Evolutionary conservation across 2,113 vertebrate genomes (phyloP).

Genomic region (Apteryx mantelli): DNA sequence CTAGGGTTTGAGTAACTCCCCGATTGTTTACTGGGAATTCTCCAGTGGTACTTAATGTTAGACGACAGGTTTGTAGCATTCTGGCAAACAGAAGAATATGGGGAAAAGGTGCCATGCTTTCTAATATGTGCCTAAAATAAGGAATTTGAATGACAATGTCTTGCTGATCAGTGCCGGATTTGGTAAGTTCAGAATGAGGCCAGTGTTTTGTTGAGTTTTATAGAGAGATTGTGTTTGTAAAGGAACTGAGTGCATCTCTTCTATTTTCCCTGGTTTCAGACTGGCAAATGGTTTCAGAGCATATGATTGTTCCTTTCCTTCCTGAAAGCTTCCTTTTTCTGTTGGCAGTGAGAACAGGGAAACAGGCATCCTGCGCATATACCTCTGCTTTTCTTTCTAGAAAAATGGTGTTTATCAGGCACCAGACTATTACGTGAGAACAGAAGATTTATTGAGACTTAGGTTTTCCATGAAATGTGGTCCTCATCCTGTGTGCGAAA

Average conservation of each 20-base stretch:
- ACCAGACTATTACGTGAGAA: neutral
- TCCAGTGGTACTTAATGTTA: neutral
- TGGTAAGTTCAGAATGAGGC: neutral
- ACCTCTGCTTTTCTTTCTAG: neutral
- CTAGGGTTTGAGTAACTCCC: neutral
- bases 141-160: neutral
- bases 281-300: neutral
- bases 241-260: neutral
- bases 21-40: neutral
- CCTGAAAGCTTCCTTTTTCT: neutral
- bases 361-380: neutral
- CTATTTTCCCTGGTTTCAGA: neutral
- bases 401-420: neutral
- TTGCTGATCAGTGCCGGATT: neutral
- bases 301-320: neutral
- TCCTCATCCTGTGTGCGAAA: neutral
- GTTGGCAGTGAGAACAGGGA: neutral
- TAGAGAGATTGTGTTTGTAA: neutral
- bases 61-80: neutral
- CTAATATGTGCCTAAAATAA: neutral
- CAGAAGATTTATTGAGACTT: neutral
- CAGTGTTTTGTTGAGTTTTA: neutral
- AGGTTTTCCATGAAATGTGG: neutral
- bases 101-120: neutral
- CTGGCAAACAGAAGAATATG: neutral